Evolutionary conservation across 1,140 invertebrate genomes (phyloP), one percentile per base, ranked within the genome.

Genomic region (Octopus sinensis): DNA sequence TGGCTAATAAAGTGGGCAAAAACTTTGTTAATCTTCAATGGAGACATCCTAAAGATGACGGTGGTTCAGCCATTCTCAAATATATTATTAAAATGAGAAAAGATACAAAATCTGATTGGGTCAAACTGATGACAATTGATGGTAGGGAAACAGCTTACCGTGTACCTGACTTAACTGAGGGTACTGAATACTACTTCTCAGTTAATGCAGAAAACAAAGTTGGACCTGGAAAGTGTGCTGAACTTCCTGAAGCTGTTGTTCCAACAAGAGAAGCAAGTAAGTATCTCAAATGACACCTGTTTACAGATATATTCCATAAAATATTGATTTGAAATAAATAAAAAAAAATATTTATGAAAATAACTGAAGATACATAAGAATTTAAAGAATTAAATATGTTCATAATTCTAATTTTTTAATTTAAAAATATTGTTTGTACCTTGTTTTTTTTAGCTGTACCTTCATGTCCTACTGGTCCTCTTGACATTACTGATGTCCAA

Each of bases 131-230:
- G 53, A 86, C 86, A 68, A 78, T 87, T 10, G 82, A 83, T 54
- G 78, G 84, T 53, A 84, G 81, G 73, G 86, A 87, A 17, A 84
- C 80, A n/a, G 82, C 80, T 10, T 84, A 97, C 88, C 86, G 86
- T 53, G 85, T 87, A 43, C 95, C 96, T 80, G 95, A 96, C 85
- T 90, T 99, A 10, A 30, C 23, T 6, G 94, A 93, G 4, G 96
- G 98, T 90, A 96, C 93, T 83, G 94, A 95, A 17, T 99, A 98
- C 88, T 93, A 97, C 85, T 99, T 99, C 93, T 93, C 97, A 82
- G 94, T 99, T 4, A 95, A 96, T 93, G 98, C 98, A 17, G 96
- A 96, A 51, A 99, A 99, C 91, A 96, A 98, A 77, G 98, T 98
- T 87, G 98, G 98, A 43, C 95, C 94, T 82, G 95, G 97, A 81